Base-by-base conservation (phyloP, 2,888 invertebrate species). In the Amiota minor region DNA sequence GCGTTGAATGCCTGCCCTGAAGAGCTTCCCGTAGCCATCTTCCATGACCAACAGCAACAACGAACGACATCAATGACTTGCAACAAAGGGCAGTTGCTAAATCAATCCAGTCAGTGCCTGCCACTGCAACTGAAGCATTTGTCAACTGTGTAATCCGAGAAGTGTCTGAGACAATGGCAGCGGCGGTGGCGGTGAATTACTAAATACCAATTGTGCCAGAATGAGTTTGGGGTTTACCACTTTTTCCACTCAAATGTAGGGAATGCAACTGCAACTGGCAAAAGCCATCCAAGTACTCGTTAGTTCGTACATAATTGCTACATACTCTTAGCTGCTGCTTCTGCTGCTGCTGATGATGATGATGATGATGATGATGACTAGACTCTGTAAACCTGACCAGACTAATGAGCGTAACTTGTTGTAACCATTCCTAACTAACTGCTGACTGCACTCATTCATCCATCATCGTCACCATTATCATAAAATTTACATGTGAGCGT, bases 1-100 rank as follows among this genome's bases (percentile, higher is more conserved):
- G 23, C 23, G n/a, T 68, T 46, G 53, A 14, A 71, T 71, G 46
- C 50, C 64, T 20, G 80, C 76, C 84, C 80, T 83, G 76, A 75
- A 74, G 75, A 85, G 83, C 83, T 83, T 83, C 83, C 72, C 85
- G 61, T 14, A n/a, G 70, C 74, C 47, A 75, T 10, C 70, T 47
- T 62, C 70, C 45, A 50, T 12, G 12, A 45, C 45, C 10, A 53
- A 11, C 23, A 12, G 53, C 65, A 53, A 68, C 49, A 53, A 53
- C 23, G 35, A 53, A 68, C 49, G 23, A 53, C 23, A 53, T 20
- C 49, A 65, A 47, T 35, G 35, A 35, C 6, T 35, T 35, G 35
- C 16, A 47, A 49, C 49, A 65, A 18, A 65, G 11, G 46, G 47
- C 14, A 68, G 20, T 23, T 53, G 73, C 9, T 35, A 70, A 71